phyloP scores from a whole-genome alignment of 1,140 invertebrate species.

The Drosophila pseudoobscura region DNA sequence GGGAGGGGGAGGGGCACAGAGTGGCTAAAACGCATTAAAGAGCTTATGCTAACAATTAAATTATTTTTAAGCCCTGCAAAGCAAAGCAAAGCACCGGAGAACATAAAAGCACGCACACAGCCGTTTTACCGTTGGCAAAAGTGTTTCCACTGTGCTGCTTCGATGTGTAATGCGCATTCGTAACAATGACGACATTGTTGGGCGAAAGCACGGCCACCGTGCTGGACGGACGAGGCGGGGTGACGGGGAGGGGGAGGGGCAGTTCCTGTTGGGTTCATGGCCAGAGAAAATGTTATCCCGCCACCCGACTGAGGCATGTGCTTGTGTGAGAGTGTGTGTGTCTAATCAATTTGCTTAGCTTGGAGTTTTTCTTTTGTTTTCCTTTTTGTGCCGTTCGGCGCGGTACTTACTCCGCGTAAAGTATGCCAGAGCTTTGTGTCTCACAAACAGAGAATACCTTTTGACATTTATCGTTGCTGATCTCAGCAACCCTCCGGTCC shows the following conservation, averaged over 20 bases:
- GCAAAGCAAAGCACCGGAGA: constrained; percentile 38
- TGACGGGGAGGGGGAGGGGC: constrained; percentile 1
- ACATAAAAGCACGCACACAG: constrained; percentile 14
- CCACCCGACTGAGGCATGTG: neutral
- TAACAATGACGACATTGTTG: constrained; percentile 43
- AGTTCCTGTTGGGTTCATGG: constrained; percentile 27
- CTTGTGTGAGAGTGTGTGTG: constrained; percentile 20
- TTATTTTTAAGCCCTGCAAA: constrained; percentile 68
- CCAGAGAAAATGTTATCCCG: constrained; percentile 33
- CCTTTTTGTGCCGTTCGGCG: neutral
- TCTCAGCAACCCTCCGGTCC: neutral
- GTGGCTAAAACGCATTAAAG: constrained; percentile 52
- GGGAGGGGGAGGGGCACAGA: neutral
- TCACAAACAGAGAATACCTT: constrained; percentile 56
- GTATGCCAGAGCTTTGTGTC: constrained; percentile 49
- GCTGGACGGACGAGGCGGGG: neutral
- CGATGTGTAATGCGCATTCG: constrained; percentile 69
- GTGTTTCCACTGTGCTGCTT: constrained; percentile 61
- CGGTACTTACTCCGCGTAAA: constrained; percentile 10
- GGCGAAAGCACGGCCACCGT: constrained; percentile 21
- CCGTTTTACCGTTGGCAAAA: constrained; percentile 16
- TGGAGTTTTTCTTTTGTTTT: constrained; percentile 23
- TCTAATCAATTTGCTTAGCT: constrained; percentile 71
- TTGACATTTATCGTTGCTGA: constrained; percentile 63
- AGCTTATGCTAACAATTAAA: constrained; percentile 77